Evolutionary conservation across 1,140 invertebrate species (phyloP).

Genomic region (Meloidogyne hapla): DNA sequence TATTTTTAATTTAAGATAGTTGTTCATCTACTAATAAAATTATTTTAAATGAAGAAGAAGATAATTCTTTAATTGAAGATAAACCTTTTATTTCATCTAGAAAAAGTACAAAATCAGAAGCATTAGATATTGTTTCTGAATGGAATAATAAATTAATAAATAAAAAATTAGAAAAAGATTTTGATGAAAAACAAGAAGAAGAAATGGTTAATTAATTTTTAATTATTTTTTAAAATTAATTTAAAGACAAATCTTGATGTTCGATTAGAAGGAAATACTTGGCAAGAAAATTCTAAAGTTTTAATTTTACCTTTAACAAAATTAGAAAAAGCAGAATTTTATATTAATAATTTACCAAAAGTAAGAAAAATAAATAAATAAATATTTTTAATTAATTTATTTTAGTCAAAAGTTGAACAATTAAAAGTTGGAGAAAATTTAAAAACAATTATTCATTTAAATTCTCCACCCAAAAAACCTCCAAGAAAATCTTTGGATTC

Average conservation of each 20-base stretch:
- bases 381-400: not conserved
- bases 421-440: not conserved
- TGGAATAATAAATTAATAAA: slow-evolving; percentile 14
- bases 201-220: not conserved
- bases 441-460: not conserved
- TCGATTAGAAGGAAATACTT: not conserved
- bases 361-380: not conserved
- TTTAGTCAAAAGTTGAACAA: not conserved
- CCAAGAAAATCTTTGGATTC: not conserved
- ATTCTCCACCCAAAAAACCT: slow-evolving; percentile 1
- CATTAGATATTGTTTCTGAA: slow-evolving; percentile 18
- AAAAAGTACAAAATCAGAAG: slow-evolving; percentile 12
- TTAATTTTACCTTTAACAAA: not conserved
- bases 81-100: not conserved
- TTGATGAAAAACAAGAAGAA: not conserved
- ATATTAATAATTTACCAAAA: not conserved
- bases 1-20: not conserved
- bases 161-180: not conserved
- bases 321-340: not conserved
- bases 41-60: not conserved
- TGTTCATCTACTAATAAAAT: no score
- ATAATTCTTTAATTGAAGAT: not conserved
- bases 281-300: not conserved
- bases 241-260: not conserved
- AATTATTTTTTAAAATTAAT: not conserved